Evolutionary conservation across 2,797 vertebrate species (phyloP), one percentile per base, ranked within the genome.

Genomic region (Varecia variegata): DNA sequence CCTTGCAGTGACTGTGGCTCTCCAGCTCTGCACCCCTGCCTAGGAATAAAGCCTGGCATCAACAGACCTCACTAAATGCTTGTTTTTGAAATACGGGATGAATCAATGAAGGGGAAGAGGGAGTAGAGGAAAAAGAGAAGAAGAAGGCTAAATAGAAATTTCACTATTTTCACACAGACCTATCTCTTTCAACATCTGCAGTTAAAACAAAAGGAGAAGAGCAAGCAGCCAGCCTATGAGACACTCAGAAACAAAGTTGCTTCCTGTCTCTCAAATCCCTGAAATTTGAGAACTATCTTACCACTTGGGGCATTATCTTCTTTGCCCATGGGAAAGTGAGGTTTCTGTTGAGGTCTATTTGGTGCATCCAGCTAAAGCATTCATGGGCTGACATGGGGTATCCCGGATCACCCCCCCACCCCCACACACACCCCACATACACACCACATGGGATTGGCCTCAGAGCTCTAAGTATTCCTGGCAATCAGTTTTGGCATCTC

Each of bases 401-500:
- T 83, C 50, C 68, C 7, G 5, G 81, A 54, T 52, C 52, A 52
- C 14, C 2, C 15, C 25, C 1, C 7, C 9, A 7, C 23, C 15
- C 2, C 1, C 60, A 62, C 32, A 20, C 32, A n/a, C 27, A 77
- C 13, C 38, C 32, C 35, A 56, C 52, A 86, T 40, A 68, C 50
- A 93, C 52, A 85, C 68, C 84, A 83, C 58, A 67, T 84, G 52
- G 93, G 76, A 84, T 70, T 13, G 32, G 70, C 43, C 71, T 87
- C 82, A 91, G 90, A 89, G 87, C 38, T 62, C 43, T 20, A 58
- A 93, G 89, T 77, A 85, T 96, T 97, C 83, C 94, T 97, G 97
- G 95, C 97, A 96, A 95, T 89, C 93, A 50, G 43, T 85, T 47
- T 77, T 25, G 96, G 82, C 83, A 85, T 95, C 86, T 83, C 91